Base-by-base conservation (phyloP, 2,888 invertebrate genomes). In the Linhomoeus sp. region DNA sequence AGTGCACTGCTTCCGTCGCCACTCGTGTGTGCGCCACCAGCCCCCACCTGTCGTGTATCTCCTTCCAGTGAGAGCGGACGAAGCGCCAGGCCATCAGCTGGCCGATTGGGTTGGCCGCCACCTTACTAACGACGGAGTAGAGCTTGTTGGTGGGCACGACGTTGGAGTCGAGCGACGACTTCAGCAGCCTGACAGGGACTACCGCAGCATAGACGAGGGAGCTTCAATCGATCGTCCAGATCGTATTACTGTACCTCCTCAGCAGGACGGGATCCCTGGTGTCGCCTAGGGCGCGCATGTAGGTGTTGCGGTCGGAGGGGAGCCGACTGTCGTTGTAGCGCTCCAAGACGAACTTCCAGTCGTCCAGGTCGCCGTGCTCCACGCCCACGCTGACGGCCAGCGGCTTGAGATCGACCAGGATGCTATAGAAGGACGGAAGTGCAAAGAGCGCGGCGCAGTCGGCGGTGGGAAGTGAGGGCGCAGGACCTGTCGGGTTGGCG, bases 11-110 rank as follows among this genome's bases (percentile, higher is more conserved):
- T n/a, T n/a, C n/a, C n/a, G n/a, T n/a, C n/a, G n/a, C n/a, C n/a
- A n/a, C n/a, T n/a, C n/a, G n/a, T n/a, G n/a, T n/a, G n/a, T n/a
- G n/a, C n/a, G n/a, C n/a, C n/a, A n/a, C n/a, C n/a, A n/a, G n/a
- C n/a, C n/a, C n/a, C n/a, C 20, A 43, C 43, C 26, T 14, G 3
- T 71, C 66, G 55, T 75, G 72, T 61, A 79, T 70, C 41, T 72
- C 69, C 9, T 72, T 67, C 79, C 79, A 80, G 57, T 79, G 76
- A 1, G 77, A 75, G 59, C 77, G 75, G 26, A 80, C 66, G 63
- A 79, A 79, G 53, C 78, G 70, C 80, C 80, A 80, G 1, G 79
- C 77, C 40, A 79, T 66, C n/a, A 77, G 67, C 45, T 76, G 70
- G 5, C 79, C 80, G 53, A 76, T 75, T 2, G 76, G 73, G 61